phyloP scores from a whole-genome alignment of 2,113 vertebrate species.

The Salvator merianae region DNA sequence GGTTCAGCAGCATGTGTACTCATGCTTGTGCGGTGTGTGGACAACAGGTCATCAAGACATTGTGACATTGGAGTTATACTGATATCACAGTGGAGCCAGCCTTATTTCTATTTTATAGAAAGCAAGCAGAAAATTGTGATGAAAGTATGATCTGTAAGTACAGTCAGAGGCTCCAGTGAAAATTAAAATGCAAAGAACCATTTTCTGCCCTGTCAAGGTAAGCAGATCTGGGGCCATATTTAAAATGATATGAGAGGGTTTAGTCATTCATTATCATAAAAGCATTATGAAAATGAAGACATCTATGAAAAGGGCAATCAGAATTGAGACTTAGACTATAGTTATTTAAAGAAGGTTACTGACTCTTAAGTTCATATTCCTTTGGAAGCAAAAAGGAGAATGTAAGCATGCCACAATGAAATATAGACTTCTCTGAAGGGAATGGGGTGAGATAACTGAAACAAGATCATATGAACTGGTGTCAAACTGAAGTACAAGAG shows the following conservation, averaged over 20 bases:
- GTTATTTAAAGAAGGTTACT: conserved; percentile 19
- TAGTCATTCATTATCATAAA: conserved; percentile 35
- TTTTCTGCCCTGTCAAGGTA: not conserved
- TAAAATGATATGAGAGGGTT: not conserved
- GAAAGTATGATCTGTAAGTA: conserved; percentile 27
- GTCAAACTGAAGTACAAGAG: conserved; percentile 13
- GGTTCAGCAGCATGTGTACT: too few relatives aligned
- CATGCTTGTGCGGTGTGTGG: too few relatives aligned
- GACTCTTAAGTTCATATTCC: conserved; percentile 22
- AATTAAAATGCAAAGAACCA: not conserved
- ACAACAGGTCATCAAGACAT: too few relatives aligned
- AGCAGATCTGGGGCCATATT: not conserved
- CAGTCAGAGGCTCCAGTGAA: not conserved
- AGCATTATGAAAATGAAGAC: conserved; percentile 33
- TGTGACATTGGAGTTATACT: too few relatives aligned
- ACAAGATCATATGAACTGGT: conserved; percentile 26
- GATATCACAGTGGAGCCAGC: not conserved
- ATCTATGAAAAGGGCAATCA: conserved; percentile 34
- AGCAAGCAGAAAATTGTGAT: not conserved
- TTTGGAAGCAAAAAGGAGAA: conserved; percentile 3
- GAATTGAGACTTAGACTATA: conserved; percentile 2
- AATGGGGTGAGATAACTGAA: not conserved
- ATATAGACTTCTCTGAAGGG: not conserved
- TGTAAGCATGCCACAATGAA: conserved; percentile 2
- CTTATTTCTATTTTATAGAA: not conserved